Percentiles rank a stretch among this genome's conserved stretches.
phyloP scores from a whole-genome alignment of 2,113 vertebrate genomes.

The Herpetotheres cachinnans region DNA sequence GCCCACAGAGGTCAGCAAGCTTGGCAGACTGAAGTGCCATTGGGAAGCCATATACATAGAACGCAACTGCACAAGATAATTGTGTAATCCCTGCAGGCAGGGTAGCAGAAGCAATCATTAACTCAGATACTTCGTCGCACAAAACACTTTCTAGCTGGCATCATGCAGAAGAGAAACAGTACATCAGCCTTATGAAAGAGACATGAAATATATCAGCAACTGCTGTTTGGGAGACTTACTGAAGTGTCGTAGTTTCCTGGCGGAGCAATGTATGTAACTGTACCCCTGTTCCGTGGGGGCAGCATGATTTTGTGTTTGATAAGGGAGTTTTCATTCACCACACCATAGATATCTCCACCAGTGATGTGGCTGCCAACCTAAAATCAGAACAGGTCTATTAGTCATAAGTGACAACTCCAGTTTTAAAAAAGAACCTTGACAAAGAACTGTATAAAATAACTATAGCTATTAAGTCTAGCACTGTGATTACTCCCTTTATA shows the following conservation, averaged over 20 bases:
- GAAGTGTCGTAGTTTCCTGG: slow-evolving; percentile 89
- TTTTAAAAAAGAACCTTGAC: not conserved
- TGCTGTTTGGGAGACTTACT: slow-evolving; percentile 75
- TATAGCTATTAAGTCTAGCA: not conserved
- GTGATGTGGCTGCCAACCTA: slow-evolving; percentile 97
- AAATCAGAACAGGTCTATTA: slow-evolving; percentile 18
- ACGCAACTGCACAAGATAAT: not conserved
- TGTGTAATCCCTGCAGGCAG: not conserved
- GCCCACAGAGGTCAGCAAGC: not conserved
- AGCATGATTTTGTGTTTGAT: slow-evolving; percentile 98
- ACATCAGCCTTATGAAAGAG: not conserved
- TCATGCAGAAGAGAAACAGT: not conserved
- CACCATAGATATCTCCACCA: slow-evolving; percentile 93
- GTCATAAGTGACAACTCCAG: not conserved
- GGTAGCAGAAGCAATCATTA: not conserved
- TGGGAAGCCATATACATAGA: not conserved
- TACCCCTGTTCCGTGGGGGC: slow-evolving; percentile 90
- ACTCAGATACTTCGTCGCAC: not conserved
- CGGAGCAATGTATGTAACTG: slow-evolving; percentile 92
- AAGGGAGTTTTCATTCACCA: slow-evolving; percentile 91
- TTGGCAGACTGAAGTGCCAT: not conserved
- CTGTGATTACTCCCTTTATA: not conserved
- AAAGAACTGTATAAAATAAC: not conserved
- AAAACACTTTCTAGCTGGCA: not conserved
- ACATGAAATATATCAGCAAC: not conserved